Conservation (phyloP, 2,113 vertebrate species). For the Perca flavescens region DNA sequence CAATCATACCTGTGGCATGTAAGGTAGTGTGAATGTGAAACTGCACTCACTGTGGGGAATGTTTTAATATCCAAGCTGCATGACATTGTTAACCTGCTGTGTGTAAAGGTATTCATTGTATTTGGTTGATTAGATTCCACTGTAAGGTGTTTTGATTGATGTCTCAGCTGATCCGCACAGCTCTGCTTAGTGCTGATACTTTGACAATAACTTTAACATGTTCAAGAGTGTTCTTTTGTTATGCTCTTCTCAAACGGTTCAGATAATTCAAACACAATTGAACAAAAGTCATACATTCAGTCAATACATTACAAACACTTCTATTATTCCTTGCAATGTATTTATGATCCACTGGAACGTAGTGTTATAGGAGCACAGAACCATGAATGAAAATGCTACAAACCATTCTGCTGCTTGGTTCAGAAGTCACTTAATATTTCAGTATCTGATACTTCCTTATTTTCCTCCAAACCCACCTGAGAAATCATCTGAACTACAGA, state of each 20-base stretch:
- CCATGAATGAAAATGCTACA: constrained; percentile 35
- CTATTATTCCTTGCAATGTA: not conserved
- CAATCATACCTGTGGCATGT: not conserved
- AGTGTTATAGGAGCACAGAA: not conserved
- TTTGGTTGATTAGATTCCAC: constrained; percentile 63
- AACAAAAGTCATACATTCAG: constrained; percentile 6
- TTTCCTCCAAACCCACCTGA: constrained; percentile 63
- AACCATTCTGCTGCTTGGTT: constrained; percentile 48
- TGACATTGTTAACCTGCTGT: constrained; percentile 49
- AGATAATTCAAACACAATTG: constrained; percentile 8
- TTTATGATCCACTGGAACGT: not conserved
- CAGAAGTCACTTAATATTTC: constrained; percentile 70
- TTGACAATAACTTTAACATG: constrained; percentile 9
- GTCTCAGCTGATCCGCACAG: constrained; percentile 24
- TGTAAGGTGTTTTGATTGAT: constrained; percentile 52
- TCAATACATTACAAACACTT: constrained; percentile 2
- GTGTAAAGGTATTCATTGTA: constrained; percentile 36
- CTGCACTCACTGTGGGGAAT: constrained; percentile 48
- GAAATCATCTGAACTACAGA: constrained; percentile 75
- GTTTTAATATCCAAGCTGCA: constrained; percentile 67
- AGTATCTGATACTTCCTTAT: constrained; percentile 68
- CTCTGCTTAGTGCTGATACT: constrained; percentile 1
- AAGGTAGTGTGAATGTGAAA: constrained; percentile 36
- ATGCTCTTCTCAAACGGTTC: constrained; percentile 9
- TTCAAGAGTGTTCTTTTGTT: constrained; percentile 40